Base-by-base conservation (phyloP, 2,888 invertebrate species). In the Agriopis marginaria region DNA sequence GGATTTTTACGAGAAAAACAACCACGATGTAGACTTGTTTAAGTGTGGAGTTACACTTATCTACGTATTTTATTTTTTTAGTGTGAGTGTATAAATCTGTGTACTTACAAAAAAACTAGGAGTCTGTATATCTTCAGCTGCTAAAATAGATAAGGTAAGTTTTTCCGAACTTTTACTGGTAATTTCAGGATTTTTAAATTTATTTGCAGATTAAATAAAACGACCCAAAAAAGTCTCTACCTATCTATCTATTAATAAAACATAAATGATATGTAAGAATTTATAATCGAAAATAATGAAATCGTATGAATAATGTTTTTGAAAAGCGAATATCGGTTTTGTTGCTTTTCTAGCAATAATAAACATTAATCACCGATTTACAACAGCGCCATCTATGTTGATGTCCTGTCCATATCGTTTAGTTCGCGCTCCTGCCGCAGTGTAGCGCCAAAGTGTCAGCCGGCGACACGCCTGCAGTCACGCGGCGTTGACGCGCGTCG, bases 401-500 rank as follows among this genome's bases (percentile, higher is more conserved):
- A 9, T 23, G 23, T 56, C 69, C 66, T 69, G 17, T 49, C 64
- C 67, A 66, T 70, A 55, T 11, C 9, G 66, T 44, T 61, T 87
- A 88, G 86, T 90, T 87, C 82, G 0, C 17, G 61, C 62, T 80
- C 72, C 74, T 73, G 73, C 83, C 89, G 77, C 73, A 50, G 63
- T 49, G 50, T 71, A 84, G 91, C 93, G 92, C 91, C 89, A 81
- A 90, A 86, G 88, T 92, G 90, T 91, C 91, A 92, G 81, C 85
- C 89, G 88, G 83, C 89, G 89, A 87, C 90, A 90, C 91, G 90
- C 89, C 89, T 89, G 90, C 92, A 94, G 93, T 92, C 93, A 93
- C 92, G 93, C 93, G 92, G 92, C 93, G 93, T 92, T 92, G 91
- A 89, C 90, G 90, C 91, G 92, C 91, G 92, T 89, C 86, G 89